Evolutionary conservation across 2,113 vertebrate species (phyloP).

Genomic region (Sitta europaea): DNA sequence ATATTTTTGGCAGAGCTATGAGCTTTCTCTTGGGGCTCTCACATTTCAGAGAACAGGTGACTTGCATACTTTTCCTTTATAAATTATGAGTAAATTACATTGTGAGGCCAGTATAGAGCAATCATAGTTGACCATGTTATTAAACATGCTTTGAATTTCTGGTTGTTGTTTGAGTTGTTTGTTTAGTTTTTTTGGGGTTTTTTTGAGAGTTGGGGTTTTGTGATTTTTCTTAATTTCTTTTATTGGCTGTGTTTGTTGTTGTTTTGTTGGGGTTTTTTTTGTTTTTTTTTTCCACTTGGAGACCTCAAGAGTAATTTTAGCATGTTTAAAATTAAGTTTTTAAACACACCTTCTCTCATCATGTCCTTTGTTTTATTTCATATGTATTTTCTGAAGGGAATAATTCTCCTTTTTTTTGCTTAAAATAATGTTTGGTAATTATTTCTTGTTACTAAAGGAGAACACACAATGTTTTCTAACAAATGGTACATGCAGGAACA

Average conservation of each 20-base stretch:
- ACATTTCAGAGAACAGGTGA: slow-evolving; percentile 49
- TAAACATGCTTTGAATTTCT: background rate
- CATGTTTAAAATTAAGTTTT: background rate
- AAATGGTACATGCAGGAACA: background rate
- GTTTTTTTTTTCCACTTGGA: background rate
- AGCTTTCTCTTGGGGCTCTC: slow-evolving; percentile 9
- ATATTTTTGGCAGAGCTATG: slow-evolving; percentile 28
- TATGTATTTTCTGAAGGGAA: background rate
- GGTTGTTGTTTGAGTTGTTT: background rate
- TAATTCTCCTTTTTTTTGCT: background rate
- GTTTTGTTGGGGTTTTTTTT: background rate
- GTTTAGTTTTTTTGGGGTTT: no score
- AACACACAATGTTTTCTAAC: background rate
- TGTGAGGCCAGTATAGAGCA: background rate
- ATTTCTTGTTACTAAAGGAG: background rate
- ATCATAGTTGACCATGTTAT: background rate
- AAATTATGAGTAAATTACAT: slow-evolving; percentile 37
- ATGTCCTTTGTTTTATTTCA: background rate
- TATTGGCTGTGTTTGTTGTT: background rate
- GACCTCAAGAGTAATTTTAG: background rate
- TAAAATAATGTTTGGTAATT: background rate
- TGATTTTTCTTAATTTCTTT: background rate
- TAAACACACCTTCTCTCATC: background rate
- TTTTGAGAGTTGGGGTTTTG: background rate
- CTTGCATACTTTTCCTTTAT: background rate